Base-by-base conservation (phyloP, 2,888 invertebrate species). In the Dione vanillae region DNA sequence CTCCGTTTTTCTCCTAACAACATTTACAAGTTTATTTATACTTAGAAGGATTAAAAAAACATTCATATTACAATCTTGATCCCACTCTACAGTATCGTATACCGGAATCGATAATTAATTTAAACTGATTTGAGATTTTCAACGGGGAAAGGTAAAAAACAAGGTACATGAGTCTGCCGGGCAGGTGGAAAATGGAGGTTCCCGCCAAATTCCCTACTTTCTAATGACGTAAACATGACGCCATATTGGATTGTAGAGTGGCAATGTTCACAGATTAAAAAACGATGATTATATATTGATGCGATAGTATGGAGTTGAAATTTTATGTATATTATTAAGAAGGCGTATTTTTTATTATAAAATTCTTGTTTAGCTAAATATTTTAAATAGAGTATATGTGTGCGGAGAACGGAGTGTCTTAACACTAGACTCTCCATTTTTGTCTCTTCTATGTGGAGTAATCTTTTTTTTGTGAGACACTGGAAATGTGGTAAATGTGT, bases 191-290 rank as follows among this genome's bases (percentile, higher is more conserved):
- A 56, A 56, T 79, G 78, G 78, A 78, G 74, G 61, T 71, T 70
- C 67, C 58, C 70, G 75, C 70, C 70, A 67, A 74, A 71, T 69
- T 73, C 76, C 75, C 78, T 78, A 76, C 77, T 76, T 78, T 78
- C 77, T 71, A 75, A 76, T 77, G 78, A 75, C 72, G 80, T 76
- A 80, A 82, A 82, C 81, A 81, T 72, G 68, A 73, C 72, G 75
- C 72, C 74, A 73, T 75, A 72, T 75, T 75, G 71, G 64, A 54
- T 43, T 27, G 37, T 59, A 59, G 65, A 54, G 65, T 74, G 56
- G 56, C 74, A 67, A 65, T 27, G 19, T 40, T 35, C 2, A 14
- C 11, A 5, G 5, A 56, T 56, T 16, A 37, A 16, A 12, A 54
- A 54, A 54, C 35, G 1, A n/a, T 5, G 27, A 27, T 27, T 27